Base-by-base conservation (phyloP, 2,797 vertebrate genomes). In the Balearica regulorum region DNA sequence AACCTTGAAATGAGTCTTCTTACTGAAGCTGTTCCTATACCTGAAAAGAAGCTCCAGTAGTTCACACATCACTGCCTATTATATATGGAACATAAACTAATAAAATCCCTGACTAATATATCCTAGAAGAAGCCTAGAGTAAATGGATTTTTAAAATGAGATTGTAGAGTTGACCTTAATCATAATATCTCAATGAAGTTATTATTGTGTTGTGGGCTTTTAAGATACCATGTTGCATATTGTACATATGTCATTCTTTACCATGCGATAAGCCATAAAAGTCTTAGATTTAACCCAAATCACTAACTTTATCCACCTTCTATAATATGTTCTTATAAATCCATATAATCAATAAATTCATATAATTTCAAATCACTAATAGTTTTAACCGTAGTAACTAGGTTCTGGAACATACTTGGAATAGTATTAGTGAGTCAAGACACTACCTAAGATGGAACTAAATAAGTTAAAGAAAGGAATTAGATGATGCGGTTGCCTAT, bases 81-180 rank as follows among this genome's bases (percentile, higher is more conserved):
- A 15, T 87, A 77, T 92, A 76, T 55, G 28, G 79, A 91, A 93
- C 14, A 73, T 71, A 90, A 94, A 95, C 41, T 65, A 79, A 65
- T 90, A 80, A 94, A 94, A 95, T 83, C 55, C 48, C 46, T 73
- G 26, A 85, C 35, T 78, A 91, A 90, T 86, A 81, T 48, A 81
- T 82, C 28, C 77, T 90, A 73, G 57, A 94, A 71, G n/a, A 94
- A 77, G 29, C 53, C 44, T 79, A 46, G 14, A 86, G 68, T 87
- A 94, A 96, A 94, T 77, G 68, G 77, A 76, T 91, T 94, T 94
- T 81, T n/a, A 93, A 96, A 96, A 95, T 94, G 76, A 91, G 82
- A 86, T 82, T 95, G 55, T 81, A 79, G 96, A 81, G 54, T 71
- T 92, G 46, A 46, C 81, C 41, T 95, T 96, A 94, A 94, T 89